Base-by-base conservation (phyloP, 2,797 vertebrate genomes). In the Eidolon dupreanum region DNA sequence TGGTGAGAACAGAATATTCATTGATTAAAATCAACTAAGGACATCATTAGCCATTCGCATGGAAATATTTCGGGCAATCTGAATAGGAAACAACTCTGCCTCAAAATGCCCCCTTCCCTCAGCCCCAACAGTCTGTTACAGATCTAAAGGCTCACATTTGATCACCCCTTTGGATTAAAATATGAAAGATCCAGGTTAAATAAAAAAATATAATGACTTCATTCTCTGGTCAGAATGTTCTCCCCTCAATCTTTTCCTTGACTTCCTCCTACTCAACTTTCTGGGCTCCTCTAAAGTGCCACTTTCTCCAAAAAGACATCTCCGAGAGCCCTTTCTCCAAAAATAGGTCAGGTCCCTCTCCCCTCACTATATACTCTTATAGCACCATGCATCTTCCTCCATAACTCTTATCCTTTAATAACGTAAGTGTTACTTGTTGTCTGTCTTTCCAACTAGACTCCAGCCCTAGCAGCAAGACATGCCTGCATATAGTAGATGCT, bases 301-400 rank as follows among this genome's bases (percentile, higher is more conserved):
- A 74, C 17, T 89, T 86, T 93, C 83, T 86, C 70, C 24, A 73
- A 65, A 86, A 36, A 33, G 46, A 83, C 26, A 43, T 49, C 36
- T 88, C 28, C 49, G 61, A 71, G 24, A 71, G 2, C 1, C 8
- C 4, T 43, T 68, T 38, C 38, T 43, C 28, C 11, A 31, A 70
- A 65, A 49, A 33, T 16, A 53, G 17, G 26, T 5, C n/a, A 53
- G 51, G 49, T 16, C 46, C 74, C 15, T 33, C 28, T 43, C 6
- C 51, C 24, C 10, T 82, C 8, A n/a, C 7, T 26, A 7, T 4
- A 16, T 6, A 2, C 8, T n/a, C 28, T 43, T 12, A 38, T 0
- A 51, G 55, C 5, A 22, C 19, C 31, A 24, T 3, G 13, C 0
- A 20, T 0, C 8, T 6, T 33, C 57, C 31, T 66, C 51, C 2